Evolutionary conservation across 2,113 vertebrate genomes (phyloP).

Genomic region (Colistium nudipinnis): DNA sequence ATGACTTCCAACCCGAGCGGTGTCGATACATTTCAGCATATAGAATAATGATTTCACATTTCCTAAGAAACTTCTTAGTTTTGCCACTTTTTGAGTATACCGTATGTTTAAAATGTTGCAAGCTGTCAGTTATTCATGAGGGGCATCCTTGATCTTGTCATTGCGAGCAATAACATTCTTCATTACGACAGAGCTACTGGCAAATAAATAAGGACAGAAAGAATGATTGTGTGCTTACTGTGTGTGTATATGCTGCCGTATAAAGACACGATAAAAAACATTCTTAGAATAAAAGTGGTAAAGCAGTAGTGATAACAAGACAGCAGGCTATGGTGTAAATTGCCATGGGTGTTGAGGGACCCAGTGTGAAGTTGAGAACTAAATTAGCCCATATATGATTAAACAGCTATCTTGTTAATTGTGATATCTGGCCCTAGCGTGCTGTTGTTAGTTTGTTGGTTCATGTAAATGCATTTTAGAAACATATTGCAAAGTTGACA

Average conservation of each 20-base stretch:
- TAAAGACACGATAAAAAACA: neutral
- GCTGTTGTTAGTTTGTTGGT: slow-evolving; percentile 12
- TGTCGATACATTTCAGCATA: neutral
- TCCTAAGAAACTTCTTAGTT: neutral
- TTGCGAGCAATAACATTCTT: no score
- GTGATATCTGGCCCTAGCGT: slow-evolving; percentile 25
- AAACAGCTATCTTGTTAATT: slow-evolving; percentile 34
- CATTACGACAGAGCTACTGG: no score
- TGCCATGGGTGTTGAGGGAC: slow-evolving; percentile 13
- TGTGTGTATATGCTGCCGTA: neutral
- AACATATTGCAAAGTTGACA: neutral
- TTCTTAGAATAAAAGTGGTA: neutral
- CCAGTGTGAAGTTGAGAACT: slow-evolving; percentile 15
- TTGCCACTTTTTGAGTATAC: neutral
- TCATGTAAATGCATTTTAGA: slow-evolving; percentile 20
- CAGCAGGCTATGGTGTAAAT: slow-evolving; percentile 14
- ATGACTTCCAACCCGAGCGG: neutral
- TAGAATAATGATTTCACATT: neutral
- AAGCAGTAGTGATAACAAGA: neutral
- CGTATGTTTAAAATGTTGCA: neutral
- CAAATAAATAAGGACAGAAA: neutral
- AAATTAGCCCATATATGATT: slow-evolving; percentile 37
- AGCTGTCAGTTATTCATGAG: neutral
- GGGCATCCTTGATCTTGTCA: neutral
- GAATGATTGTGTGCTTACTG: no score